A percentile compares a stretch with the other conserved stretches of the same genome.
phyloP scores from a whole-genome alignment of 2,797 vertebrate genomes.

The Loris lydekkerianus region DNA sequence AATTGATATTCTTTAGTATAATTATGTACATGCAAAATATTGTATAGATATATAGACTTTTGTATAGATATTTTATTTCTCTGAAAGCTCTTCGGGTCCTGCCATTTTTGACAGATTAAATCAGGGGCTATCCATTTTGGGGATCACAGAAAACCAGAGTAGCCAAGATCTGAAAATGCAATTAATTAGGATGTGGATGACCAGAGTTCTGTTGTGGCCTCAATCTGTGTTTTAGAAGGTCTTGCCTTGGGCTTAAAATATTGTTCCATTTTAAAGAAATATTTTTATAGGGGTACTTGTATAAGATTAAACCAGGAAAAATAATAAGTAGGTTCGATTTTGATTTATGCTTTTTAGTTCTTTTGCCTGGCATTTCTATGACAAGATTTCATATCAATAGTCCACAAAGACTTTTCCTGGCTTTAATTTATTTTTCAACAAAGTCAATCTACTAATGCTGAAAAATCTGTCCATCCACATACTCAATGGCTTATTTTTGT shows the following conservation, averaged over 20 bases:
- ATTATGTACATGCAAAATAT: slow-evolving; percentile 42
- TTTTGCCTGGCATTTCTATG: slow-evolving; percentile 58
- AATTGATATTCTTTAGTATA: slow-evolving; percentile 23
- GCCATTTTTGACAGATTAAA: slow-evolving; percentile 77
- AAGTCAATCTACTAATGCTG: slow-evolving; percentile 54
- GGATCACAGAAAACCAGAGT: slow-evolving; percentile 61
- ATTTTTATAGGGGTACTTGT: background rate
- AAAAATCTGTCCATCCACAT: slow-evolving; percentile 32
- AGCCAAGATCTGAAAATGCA: slow-evolving; percentile 61
- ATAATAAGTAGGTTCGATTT: slow-evolving; percentile 40
- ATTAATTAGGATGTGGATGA: slow-evolving; percentile 6
- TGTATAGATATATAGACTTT: background rate
- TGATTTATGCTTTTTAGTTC: slow-evolving; percentile 5
- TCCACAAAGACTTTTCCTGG: background rate
- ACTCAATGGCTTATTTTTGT: slow-evolving; percentile 58
- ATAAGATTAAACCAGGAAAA: slow-evolving; percentile 13
- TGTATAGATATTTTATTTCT: slow-evolving; percentile 26
- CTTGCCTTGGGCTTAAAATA: slow-evolving; percentile 69
- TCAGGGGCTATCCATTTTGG: slow-evolving; percentile 67
- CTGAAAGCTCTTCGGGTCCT: background rate
- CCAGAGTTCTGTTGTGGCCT: slow-evolving; percentile 17
- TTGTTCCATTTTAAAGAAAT: slow-evolving; percentile 1
- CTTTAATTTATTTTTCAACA: slow-evolving; percentile 26
- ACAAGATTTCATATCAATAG: slow-evolving; percentile 50
- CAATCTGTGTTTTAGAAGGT: background rate